Base-by-base conservation (phyloP, 1,140 invertebrate species). In the Drosophila ohnishii region DNA sequence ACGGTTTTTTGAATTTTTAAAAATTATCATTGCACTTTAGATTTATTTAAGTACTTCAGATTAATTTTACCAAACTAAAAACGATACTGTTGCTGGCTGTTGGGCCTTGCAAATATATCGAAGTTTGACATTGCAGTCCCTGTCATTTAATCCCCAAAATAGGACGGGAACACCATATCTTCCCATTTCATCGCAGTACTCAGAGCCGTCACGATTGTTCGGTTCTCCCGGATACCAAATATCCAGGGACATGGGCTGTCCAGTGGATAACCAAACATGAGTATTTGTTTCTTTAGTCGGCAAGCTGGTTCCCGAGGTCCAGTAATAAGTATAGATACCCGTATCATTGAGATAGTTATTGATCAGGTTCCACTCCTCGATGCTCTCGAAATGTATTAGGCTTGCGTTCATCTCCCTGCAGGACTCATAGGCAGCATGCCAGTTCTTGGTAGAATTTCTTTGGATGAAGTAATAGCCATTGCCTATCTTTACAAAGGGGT, bases 401-500 rank as follows among this genome's bases (percentile, higher is more conserved):
- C 7, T 5, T 9, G 56, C 56, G 4, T 11, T n/a, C n/a, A 58
- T 58, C 4, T 42, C 2, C 9, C 56, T 39, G 25, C 56, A 58
- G 11, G 25, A 9, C n/a, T 58, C 1, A 11, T 28, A 58, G 11
- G 56, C 37, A 16, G 5, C 10, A 37, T 19, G 1, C 56, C 55
- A 57, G 37, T 28, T 58, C n/a, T 5, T 42, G 2, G 2, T 9
- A 4, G 2, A 5, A 11, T 58, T 2, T 5, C 4, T 35, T 55
- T 35, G 8, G 9, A 58, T 14, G 30, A 2, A 42, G 37, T 58
- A 58, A 40, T 58, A 58, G n/a, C 11, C n/a, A 14, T 42, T 42
- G n/a, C 56, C 56, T 8, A 58, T 42, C 56, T 42, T 58, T 10
- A 58, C 19, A 58, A 58, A 58, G 4, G 56, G 56, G 4, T n/a